Evolutionary conservation across 2,888 invertebrate species (phyloP).

Genomic region (Lathronympha strigana): DNA sequence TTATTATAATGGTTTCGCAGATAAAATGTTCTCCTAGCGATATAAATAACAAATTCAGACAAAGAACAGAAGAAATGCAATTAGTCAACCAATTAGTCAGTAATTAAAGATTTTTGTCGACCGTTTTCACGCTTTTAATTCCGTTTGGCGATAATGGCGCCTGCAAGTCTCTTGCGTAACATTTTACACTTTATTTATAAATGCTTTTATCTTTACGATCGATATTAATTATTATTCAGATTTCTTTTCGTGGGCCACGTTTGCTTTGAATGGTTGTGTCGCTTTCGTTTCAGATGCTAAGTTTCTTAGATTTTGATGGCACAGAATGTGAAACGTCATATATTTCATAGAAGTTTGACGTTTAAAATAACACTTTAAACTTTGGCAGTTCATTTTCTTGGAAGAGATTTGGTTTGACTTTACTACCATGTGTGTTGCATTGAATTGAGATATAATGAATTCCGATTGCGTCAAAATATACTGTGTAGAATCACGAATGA

Average conservation of each 20-base stretch:
- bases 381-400: no score
- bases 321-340: no score
- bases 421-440: no score
- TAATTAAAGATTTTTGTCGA: constrained; percentile 47
- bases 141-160: constrained; percentile 18
- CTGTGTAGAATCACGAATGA: no score
- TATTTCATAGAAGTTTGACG: no score
- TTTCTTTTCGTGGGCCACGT: no score
- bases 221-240: background rate
- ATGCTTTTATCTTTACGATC: background rate
- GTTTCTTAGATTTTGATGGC: no score
- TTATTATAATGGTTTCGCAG: background rate
- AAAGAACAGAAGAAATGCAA: constrained; percentile 46
- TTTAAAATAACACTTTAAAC: no score
- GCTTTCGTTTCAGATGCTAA: background rate
- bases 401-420: no score
- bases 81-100: constrained; percentile 50
- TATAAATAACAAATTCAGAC: constrained; percentile 23
- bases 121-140: constrained; percentile 38
- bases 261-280: background rate
- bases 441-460: no score
- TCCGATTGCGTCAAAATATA: no score
- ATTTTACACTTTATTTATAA: background rate
- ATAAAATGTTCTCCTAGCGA: background rate
- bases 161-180: constrained; percentile 15